phyloP scores from a whole-genome alignment of 2,797 vertebrate species.

The Cottoperca gobio region DNA sequence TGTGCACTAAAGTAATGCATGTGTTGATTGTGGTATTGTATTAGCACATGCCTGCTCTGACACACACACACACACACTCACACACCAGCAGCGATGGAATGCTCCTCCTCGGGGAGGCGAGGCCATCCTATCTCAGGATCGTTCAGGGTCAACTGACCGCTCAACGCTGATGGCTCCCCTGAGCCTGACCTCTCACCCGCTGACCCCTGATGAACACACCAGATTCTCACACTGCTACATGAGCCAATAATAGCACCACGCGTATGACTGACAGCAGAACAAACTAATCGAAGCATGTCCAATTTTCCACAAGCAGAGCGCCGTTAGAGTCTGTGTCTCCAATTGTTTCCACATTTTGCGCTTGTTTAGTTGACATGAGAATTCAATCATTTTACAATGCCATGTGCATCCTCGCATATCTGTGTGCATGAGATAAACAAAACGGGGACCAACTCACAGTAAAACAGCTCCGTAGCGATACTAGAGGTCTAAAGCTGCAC shows the following conservation, averaged over 20 bases:
- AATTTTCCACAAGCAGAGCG: not conserved
- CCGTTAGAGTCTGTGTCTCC: slow-evolving; percentile 9
- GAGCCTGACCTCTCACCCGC: slow-evolving; percentile 71
- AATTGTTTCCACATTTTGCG: slow-evolving; percentile 24
- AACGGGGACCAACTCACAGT: not conserved
- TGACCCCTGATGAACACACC: slow-evolving; percentile 76
- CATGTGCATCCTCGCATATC: not conserved
- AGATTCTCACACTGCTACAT: slow-evolving; percentile 69
- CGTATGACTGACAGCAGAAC: slow-evolving; percentile 32
- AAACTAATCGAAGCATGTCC: slow-evolving; percentile 22
- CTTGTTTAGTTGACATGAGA: not conserved
- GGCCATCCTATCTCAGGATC: slow-evolving; percentile 63
- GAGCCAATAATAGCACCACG: slow-evolving; percentile 54
- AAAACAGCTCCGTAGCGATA: not conserved
- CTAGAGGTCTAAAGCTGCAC: not conserved
- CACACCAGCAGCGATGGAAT: slow-evolving; percentile 58
- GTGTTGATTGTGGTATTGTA: not conserved
- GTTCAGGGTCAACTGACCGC: slow-evolving; percentile 77
- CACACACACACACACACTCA: slow-evolving; percentile 27
- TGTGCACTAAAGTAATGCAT: not conserved
- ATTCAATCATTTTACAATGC: not conserved
- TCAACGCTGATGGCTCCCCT: slow-evolving; percentile 72
- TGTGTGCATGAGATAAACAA: not conserved
- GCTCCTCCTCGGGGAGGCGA: slow-evolving; percentile 62
- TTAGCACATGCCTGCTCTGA: slow-evolving; percentile 8